These are phyloP conservation scores for Laticauda laticaudata DNA, from an alignment of 2,113 vertebrate species.

Conservation along the genomic window DNA sequence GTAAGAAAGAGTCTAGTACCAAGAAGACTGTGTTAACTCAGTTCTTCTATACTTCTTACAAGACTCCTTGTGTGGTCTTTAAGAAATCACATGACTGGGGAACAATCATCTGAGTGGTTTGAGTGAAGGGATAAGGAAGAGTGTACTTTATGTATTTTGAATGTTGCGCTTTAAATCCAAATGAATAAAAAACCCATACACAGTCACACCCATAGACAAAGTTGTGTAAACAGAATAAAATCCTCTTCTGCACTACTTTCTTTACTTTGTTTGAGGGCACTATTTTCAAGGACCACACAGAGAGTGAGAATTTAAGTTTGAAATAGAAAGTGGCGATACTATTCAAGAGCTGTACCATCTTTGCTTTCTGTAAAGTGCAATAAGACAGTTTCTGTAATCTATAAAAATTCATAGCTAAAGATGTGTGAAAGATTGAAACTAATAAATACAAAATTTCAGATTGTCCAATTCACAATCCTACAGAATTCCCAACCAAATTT, in stretches of 20 bases:
- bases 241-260: constrained; percentile 46
- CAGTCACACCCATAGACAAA: constrained; percentile 68
- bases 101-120: constrained; percentile 37
- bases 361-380: not conserved
- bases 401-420: not conserved
- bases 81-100: constrained; percentile 63
- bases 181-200: constrained; percentile 67
- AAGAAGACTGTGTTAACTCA: constrained; percentile 37
- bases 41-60: not conserved
- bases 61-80: constrained; percentile 74
- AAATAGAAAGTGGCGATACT: constrained; percentile 25
- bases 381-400: not conserved
- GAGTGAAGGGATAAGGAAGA: constrained; percentile 60
- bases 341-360: not conserved
- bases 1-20: constrained; percentile 50
- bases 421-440: not conserved
- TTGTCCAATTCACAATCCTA: not conserved
- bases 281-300: constrained; percentile 72
- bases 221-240: constrained; percentile 71
- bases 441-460: not conserved
- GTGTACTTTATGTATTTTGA: constrained; percentile 72
- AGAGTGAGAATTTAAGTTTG: constrained; percentile 48
- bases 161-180: constrained; percentile 76
- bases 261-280: constrained; percentile 55
- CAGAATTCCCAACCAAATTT: not conserved